Evolutionary conservation across 2,888 invertebrate species (phyloP), one percentile per base, ranked within the genome.

Genomic region (Teleiodes luculella): DNA sequence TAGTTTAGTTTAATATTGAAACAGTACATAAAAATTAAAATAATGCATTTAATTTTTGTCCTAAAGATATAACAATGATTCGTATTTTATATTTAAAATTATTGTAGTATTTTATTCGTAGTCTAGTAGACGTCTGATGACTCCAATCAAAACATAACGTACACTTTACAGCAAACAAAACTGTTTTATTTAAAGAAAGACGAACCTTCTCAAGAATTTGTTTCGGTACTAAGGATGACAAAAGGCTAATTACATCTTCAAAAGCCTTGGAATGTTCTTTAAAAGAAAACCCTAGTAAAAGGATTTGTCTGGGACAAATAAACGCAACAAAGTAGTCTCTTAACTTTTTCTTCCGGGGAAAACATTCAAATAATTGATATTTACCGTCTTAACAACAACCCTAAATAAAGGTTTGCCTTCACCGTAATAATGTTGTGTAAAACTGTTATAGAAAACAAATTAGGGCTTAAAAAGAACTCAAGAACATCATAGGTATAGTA

Each of bases 301-400:
- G 39, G 39, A 41, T 41, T 41, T 41, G 39, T 20, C 39, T 41
- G 18, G 18, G 20, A 41, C 39, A 41, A 41, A 41, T 41, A 18
- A 41, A 18, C 39, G 39, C 39, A 41, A 41, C 39, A 18, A 18
- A 41, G 18, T 41, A 41, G 39, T n/a, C 20, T 18, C 39, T 41
- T 41, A 18, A 41, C 39, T 41, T 41, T 41, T 41, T 41, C 18
- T 7, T 18, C 18, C 18, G 39, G 11, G 39, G 4, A 41, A 41
- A 41, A 41, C 39, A 41, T 41, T 14, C 39, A 20, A 41, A 41
- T 41, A 41, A 41, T 41, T 41, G 39, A 18, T 41, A 41, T 41
- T 41, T 41, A 18, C 18, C 11, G 39, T 18, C 18, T 18, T 11
- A 41, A 18, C 18, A 10, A 16, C 18, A 41, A 37, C 18, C 37